phyloP scores from a whole-genome alignment of 1,140 invertebrate genomes.

The Helicoverpa zea region DNA sequence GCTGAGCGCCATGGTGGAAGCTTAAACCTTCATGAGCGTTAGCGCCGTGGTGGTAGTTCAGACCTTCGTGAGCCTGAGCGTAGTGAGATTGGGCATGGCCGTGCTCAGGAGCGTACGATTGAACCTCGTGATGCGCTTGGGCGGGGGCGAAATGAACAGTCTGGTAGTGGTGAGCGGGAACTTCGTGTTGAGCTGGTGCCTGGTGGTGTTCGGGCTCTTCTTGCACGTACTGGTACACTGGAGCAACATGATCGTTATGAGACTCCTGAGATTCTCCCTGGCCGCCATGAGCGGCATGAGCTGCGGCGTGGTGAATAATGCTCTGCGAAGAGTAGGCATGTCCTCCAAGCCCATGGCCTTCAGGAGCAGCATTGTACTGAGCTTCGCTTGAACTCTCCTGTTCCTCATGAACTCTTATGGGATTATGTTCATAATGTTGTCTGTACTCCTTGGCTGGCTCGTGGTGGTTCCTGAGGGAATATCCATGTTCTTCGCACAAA shows the following conservation, averaged over 20 bases:
- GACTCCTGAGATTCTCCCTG: slow-evolving; percentile 69
- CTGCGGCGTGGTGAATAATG: slow-evolving; percentile 63
- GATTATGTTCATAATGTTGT: slow-evolving; percentile 52
- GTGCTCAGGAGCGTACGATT: slow-evolving; percentile 2
- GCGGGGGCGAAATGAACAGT: slow-evolving; percentile 61
- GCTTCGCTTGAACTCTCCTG: slow-evolving; percentile 12
- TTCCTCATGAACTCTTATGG: slow-evolving; percentile 36
- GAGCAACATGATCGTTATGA: slow-evolving; percentile 62
- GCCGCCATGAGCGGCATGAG: slow-evolving; percentile 58
- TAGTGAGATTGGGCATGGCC: slow-evolving; percentile 51
- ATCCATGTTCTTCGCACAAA: slow-evolving; percentile 67
- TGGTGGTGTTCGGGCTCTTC: slow-evolving; percentile 60
- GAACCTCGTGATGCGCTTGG: slow-evolving; percentile 53
- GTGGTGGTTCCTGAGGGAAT: slow-evolving; percentile 67
- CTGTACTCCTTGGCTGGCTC: slow-evolving; percentile 70
- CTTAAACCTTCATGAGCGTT: slow-evolving; percentile 51
- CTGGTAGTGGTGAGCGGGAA: slow-evolving; percentile 61
- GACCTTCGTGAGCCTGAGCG: slow-evolving; percentile 53
- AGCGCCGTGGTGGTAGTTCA: slow-evolving; percentile 52
- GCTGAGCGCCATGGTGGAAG: slow-evolving; percentile 21
- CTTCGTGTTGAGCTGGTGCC: slow-evolving; percentile 58
- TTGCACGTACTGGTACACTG: slow-evolving; percentile 61
- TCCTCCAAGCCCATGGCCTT: slow-evolving; percentile 51
- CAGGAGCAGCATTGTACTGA: slow-evolving; percentile 35
- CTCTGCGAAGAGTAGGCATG: slow-evolving; percentile 69